Evolutionary conservation across 2,888 invertebrate species (phyloP).

Genomic region (Tyria jacobaeae): DNA sequence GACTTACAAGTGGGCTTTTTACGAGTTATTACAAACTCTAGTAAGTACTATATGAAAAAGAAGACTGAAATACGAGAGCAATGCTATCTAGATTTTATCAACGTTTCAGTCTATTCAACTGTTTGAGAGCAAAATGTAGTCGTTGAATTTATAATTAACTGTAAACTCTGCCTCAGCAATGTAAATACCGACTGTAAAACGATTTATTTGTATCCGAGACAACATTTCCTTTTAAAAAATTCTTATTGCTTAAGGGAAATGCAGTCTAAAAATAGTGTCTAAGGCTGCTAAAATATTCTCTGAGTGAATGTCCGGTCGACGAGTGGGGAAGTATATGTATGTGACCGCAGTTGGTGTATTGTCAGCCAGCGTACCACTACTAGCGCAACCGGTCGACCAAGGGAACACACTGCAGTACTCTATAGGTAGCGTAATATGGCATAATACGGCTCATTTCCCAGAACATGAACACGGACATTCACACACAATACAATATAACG

Average conservation of each 20-base stretch:
- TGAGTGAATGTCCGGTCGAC: conserved; percentile 36
- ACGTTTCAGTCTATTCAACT: conserved; percentile 13
- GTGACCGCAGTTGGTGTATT: conserved; percentile 72
- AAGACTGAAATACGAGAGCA: conserved; percentile 10
- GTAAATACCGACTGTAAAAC: conserved; percentile 43
- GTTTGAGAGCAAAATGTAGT: conserved; percentile 47
- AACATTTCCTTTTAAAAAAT: conserved; percentile 32
- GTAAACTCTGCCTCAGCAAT: conserved; percentile 43
- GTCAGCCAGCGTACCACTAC: conserved; percentile 49
- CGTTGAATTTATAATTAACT: conserved; percentile 55
- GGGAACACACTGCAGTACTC: conserved; percentile 17
- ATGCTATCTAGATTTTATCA: conserved; percentile 17
- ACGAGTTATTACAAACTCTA: conserved; percentile 27
- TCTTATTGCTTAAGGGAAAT: conserved; percentile 35
- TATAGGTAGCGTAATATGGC: conserved; percentile 27
- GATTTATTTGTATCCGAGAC: conserved; percentile 50
- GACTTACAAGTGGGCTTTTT: conserved; percentile 59
- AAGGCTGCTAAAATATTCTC: conserved; percentile 40
- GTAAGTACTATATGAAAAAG: neutral
- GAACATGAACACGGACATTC: conserved; percentile 28
- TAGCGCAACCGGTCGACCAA: conserved; percentile 49
- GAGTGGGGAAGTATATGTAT: conserved; percentile 45
- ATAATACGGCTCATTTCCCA: conserved; percentile 48
- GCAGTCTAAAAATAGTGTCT: conserved; percentile 15
- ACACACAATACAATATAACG: conserved; percentile 26